Percentiles rank a stretch among this genome's conserved stretches.
phyloP scores from a whole-genome alignment of 2,888 invertebrate species.

The Spodoptera exigua region DNA sequence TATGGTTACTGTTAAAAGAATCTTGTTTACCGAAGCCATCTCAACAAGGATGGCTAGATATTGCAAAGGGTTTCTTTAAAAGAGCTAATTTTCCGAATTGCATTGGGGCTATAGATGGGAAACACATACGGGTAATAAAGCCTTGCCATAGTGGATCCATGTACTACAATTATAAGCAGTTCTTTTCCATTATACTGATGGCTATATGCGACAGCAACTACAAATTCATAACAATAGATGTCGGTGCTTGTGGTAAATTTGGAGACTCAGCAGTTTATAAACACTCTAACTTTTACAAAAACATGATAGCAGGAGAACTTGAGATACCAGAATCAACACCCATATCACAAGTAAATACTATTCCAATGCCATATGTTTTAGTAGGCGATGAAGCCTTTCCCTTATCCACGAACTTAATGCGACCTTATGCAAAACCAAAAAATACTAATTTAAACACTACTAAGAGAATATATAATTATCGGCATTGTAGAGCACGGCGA shows the following conservation, averaged over 20 bases:
- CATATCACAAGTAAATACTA: constrained; percentile 13
- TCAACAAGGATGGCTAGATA: constrained; percentile 45
- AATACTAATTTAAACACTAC: constrained; percentile 28
- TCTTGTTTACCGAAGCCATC: constrained; percentile 49
- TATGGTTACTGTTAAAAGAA: constrained; percentile 54
- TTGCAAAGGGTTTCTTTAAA: constrained; percentile 43
- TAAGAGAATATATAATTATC: constrained; percentile 27
- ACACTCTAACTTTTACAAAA: constrained; percentile 51
- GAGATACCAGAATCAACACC: constrained; percentile 36
- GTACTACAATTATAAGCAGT: constrained; percentile 52
- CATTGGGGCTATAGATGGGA: constrained; percentile 49
- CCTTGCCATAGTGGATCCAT: constrained; percentile 51
- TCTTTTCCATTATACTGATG: constrained; percentile 44
- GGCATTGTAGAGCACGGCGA: constrained; percentile 41
- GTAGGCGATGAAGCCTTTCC: constrained; percentile 48
- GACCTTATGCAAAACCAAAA: constrained; percentile 49
- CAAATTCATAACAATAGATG: constrained; percentile 43
- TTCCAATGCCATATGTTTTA: constrained; percentile 20
- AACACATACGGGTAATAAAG: constrained; percentile 46
- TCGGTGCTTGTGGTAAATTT: constrained; percentile 57
- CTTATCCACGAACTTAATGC: constrained; percentile 44
- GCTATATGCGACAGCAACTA: constrained; percentile 49
- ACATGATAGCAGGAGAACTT: constrained; percentile 28
- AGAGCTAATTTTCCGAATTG: constrained; percentile 51
- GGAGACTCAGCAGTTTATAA: constrained; percentile 57